phyloP scores from a whole-genome alignment of 2,888 invertebrate species.

The Uloborus plumipes region DNA sequence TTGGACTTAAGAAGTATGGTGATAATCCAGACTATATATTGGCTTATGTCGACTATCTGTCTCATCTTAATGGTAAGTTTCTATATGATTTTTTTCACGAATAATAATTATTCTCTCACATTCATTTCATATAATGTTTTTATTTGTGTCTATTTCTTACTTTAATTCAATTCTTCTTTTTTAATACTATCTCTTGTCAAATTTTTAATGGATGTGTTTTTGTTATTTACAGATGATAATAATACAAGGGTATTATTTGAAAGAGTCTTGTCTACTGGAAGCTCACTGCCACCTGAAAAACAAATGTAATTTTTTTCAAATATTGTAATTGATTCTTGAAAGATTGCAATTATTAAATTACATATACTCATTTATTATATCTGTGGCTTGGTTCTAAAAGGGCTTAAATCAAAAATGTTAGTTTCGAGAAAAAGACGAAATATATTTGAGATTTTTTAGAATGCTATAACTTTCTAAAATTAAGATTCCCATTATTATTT shows the following conservation, averaged over 20 bases:
- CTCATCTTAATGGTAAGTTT: conserved; percentile 89
- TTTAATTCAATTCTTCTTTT: not conserved
- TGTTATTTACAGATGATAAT: conserved; percentile 87
- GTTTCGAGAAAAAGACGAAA: no score
- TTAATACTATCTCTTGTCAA: no score
- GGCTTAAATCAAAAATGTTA: no score
- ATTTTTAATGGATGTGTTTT: not conserved
- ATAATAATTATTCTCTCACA: not conserved
- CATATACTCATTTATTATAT: no score
- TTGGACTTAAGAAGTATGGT: conserved; percentile 96
- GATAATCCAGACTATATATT: conserved; percentile 95
- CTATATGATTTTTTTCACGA: not conserved
- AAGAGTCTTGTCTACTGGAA: conserved; percentile 92
- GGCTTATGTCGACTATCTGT: conserved; percentile 96
- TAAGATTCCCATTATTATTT: no score
- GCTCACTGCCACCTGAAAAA: conserved; percentile 85
- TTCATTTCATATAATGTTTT: not conserved
- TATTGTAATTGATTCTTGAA: no score
- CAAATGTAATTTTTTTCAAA: conserved; percentile 78
- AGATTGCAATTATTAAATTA: no score
- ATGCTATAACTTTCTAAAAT: no score
- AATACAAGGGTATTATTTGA: conserved; percentile 99
- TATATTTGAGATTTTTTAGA: no score
- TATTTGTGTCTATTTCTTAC: not conserved
- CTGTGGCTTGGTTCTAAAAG: no score